Conservation (phyloP, 1,140 invertebrate genomes). For the Drosophila biarmipes region DNA sequence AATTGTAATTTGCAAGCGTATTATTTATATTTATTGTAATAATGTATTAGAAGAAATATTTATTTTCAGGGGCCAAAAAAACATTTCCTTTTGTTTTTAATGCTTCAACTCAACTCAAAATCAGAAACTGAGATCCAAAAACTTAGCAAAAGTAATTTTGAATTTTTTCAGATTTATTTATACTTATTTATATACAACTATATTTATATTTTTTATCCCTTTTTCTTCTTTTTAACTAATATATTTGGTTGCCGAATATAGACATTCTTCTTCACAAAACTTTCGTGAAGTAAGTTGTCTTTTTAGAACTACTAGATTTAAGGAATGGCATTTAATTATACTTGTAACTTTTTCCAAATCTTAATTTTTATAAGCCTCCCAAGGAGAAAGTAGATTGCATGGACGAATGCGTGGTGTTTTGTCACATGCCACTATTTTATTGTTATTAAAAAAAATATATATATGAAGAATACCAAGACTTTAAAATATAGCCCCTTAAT, state of each 20-base stretch:
- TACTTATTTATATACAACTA: too few relatives aligned
- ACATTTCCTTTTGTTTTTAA: neutral
- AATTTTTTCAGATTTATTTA: too few relatives aligned
- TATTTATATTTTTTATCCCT: too few relatives aligned
- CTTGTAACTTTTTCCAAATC: neutral
- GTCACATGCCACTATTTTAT: slow-evolving; percentile 8
- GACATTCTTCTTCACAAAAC: neutral
- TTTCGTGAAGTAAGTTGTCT: neutral
- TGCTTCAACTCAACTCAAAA: too few relatives aligned
- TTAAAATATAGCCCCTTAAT: neutral
- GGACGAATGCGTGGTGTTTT: too few relatives aligned
- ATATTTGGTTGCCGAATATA: neutral
- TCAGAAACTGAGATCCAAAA: too few relatives aligned
- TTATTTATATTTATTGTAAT: neutral
- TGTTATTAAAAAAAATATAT: slow-evolving; percentile 20
- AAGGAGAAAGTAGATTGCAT: neutral
- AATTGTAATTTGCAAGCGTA: slow-evolving; percentile 1
- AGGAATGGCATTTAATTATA: slow-evolving; percentile 2
- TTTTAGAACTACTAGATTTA: slow-evolving; percentile 6
- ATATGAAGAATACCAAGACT: neutral
- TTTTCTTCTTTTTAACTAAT: too few relatives aligned
- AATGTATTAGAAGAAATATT: neutral
- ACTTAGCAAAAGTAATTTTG: too few relatives aligned
- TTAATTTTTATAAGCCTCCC: neutral
- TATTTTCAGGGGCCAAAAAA: neutral